Conservation (phyloP, 2,888 invertebrate genomes). For the Euplexia lucipara region DNA sequence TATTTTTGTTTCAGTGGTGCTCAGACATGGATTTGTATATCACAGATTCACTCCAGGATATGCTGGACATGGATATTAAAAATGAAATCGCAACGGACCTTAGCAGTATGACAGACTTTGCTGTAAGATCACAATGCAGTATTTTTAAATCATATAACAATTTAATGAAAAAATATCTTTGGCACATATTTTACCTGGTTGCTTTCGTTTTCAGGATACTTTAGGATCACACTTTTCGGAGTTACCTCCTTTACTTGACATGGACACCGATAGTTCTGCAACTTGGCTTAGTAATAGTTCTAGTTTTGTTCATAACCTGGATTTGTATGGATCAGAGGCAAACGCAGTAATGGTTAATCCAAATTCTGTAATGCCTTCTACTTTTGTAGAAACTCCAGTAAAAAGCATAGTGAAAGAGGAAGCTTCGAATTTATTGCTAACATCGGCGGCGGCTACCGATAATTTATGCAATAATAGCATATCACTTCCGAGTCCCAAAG, state of each 20-base stretch:
- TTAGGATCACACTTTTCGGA: constrained; percentile 92
- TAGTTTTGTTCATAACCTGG: constrained; percentile 93
- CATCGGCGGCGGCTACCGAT: constrained; percentile 81
- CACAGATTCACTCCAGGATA: constrained; percentile 95
- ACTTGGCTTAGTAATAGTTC: constrained; percentile 92
- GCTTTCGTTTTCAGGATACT: constrained; percentile 86
- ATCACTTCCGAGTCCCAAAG: constrained; percentile 92
- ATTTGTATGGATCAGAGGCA: constrained; percentile 93
- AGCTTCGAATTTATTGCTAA: constrained; percentile 86
- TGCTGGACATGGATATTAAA: constrained; percentile 97
- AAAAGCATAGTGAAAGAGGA: constrained; percentile 88
- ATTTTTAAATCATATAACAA: constrained; percentile 6
- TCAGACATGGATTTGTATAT: constrained; percentile 92
- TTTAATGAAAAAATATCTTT: background rate
- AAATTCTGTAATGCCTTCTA: constrained; percentile 96
- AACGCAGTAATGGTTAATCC: constrained; percentile 97
- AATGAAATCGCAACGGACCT: constrained; percentile 96
- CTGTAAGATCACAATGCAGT: constrained; percentile 82
- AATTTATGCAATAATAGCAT: constrained; percentile 79
- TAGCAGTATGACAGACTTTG: constrained; percentile 93
- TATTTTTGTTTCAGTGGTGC: constrained; percentile 85
- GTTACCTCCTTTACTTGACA: constrained; percentile 92
- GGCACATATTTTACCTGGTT: background rate
- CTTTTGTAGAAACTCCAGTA: constrained; percentile 90
- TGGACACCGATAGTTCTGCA: constrained; percentile 92